phyloP scores from a whole-genome alignment of 1,140 invertebrate genomes.

The Trichogramma pretiosum region DNA sequence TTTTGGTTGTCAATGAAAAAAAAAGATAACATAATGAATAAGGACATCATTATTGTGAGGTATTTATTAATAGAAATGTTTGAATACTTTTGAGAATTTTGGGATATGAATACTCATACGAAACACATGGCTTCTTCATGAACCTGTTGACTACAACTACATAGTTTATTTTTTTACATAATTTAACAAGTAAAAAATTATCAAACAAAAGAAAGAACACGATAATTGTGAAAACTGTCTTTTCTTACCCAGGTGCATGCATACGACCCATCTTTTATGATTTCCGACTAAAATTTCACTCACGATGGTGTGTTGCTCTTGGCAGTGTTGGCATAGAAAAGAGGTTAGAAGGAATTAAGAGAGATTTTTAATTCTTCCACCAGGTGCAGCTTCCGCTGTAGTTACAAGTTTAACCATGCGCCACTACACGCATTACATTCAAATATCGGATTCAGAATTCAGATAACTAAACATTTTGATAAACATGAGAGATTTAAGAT shows the following conservation, averaged over 20 bases:
- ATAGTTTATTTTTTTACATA: too few relatives aligned
- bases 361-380: not conserved
- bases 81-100: not conserved
- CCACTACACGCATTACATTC: too few relatives aligned
- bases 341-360: not conserved
- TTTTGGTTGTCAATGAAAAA: not conserved
- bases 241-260: constrained; percentile 92
- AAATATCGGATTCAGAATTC: not conserved
- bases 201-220: constrained; percentile 1
- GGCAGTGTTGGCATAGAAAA: not conserved
- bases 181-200: too few relatives aligned
- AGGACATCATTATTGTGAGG: not conserved
- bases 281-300: not conserved
- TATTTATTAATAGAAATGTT: not conserved
- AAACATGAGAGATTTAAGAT: not conserved
- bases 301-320: too few relatives aligned
- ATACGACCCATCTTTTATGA: constrained; percentile 80
- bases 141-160: too few relatives aligned
- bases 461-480: not conserved
- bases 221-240: constrained; percentile 23
- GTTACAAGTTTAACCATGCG: too few relatives aligned
- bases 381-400: too few relatives aligned
- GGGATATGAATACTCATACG: too few relatives aligned
- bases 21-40: not conserved
- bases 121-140: not conserved